phyloP scores from a whole-genome alignment of 1,140 invertebrate genomes.

The Calephelis nemesis region DNA sequence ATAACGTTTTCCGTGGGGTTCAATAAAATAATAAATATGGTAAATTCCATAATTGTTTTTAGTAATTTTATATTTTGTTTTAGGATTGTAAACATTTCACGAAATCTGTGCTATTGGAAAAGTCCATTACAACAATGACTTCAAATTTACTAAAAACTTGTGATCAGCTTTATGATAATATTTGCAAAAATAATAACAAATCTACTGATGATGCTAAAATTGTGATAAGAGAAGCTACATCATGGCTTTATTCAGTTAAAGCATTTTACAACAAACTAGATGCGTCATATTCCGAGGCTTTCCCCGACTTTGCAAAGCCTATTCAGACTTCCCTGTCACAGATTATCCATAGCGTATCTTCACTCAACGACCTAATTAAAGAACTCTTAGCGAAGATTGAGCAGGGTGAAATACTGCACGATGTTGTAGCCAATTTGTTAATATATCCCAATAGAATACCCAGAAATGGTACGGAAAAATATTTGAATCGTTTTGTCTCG shows the following conservation, averaged over 20 bases:
- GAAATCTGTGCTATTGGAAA: constrained; percentile 61
- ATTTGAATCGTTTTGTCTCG: constrained; percentile 70
- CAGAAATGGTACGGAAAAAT: constrained; percentile 61
- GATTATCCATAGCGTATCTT: constrained; percentile 80
- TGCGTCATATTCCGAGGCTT: constrained; percentile 78
- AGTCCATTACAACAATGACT: constrained; percentile 46
- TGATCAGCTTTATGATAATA: constrained; percentile 41
- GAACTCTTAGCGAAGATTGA: constrained; percentile 64
- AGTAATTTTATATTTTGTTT: constrained; percentile 36
- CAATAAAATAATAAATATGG: too few species aligned
- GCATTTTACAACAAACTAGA: constrained; percentile 80
- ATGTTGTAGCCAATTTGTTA: constrained; percentile 54
- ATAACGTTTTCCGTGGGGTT: too few species aligned
- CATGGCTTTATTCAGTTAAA: constrained; percentile 80
- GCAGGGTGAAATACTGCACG: constrained; percentile 41
- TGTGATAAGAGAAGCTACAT: constrained; percentile 69
- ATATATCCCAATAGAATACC: constrained; percentile 77
- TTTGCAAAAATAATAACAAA: constrained; percentile 41
- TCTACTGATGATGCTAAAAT: constrained; percentile 48
- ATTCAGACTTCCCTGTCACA: constrained; percentile 81
- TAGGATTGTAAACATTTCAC: constrained; percentile 71
- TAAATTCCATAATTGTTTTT: constrained; percentile 4
- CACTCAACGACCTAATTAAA: constrained; percentile 68
- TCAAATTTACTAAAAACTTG: constrained; percentile 44
- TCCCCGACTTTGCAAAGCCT: constrained; percentile 84